These are phyloP conservation scores for Heliothis subflexa DNA, from an alignment of 1,140 invertebrate genomes.

Conservation along the genomic window DNA sequence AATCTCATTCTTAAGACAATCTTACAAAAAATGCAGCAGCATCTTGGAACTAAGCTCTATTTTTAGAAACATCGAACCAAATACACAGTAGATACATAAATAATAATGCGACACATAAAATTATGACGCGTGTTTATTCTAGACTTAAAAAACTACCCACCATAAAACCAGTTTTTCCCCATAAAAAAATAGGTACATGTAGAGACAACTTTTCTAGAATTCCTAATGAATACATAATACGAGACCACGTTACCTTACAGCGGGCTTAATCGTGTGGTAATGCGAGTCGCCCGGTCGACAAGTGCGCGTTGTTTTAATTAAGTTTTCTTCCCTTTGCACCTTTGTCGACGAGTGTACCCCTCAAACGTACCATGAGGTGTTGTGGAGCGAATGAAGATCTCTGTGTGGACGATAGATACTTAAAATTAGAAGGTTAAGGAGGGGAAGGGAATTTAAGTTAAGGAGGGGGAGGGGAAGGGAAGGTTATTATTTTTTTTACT, in stretches of 20 bases:
- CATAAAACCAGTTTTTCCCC: neutral
- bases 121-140: too few relatives aligned
- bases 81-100: too few relatives aligned
- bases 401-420: neutral
- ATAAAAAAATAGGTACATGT: neutral
- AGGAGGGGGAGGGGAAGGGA: too few relatives aligned
- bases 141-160: neutral
- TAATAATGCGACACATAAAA: too few relatives aligned
- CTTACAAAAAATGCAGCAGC: too few relatives aligned
- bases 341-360: conserved; percentile 66
- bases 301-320: conserved; percentile 71
- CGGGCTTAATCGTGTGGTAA: conserved; percentile 66
- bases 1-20: too few relatives aligned
- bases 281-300: conserved; percentile 60
- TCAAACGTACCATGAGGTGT: conserved; percentile 49
- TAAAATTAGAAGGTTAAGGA: too few relatives aligned
- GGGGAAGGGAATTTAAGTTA: too few relatives aligned
- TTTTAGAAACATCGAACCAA: too few relatives aligned
- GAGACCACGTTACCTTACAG: conserved; percentile 18
- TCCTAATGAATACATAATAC: conserved; percentile 26
- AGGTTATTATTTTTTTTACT: too few relatives aligned
- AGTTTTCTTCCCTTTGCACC: conserved; percentile 68
- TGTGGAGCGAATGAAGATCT: conserved; percentile 15
- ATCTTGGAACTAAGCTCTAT: too few relatives aligned
- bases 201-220: neutral